These are phyloP conservation scores for Fulica atra DNA, from an alignment of 2,113 vertebrate genomes.

Conservation along the genomic window DNA sequence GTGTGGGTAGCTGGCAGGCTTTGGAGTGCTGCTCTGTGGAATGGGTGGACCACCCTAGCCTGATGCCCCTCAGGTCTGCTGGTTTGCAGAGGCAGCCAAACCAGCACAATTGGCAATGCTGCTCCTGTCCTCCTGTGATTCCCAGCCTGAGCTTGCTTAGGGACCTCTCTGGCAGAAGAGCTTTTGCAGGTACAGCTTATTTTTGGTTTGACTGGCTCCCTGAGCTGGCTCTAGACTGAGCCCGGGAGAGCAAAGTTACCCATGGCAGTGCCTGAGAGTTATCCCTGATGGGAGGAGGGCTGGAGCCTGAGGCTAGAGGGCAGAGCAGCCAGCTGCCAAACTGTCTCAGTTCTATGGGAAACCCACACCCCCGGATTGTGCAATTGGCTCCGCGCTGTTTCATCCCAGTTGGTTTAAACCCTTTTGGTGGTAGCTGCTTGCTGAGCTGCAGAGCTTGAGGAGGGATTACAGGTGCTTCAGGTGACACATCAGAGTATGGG, in stretches of 20 bases:
- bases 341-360: background rate
- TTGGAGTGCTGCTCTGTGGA: background rate
- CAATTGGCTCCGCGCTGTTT: fast-evolving
- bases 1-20: background rate
- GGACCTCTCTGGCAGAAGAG: background rate
- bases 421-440: background rate
- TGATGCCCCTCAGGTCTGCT: background rate
- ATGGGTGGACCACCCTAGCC: background rate
- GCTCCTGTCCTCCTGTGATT: background rate
- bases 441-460: background rate
- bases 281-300: background rate
- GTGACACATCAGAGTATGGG: background rate
- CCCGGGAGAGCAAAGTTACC: background rate
- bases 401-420: background rate
- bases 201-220: background rate
- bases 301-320: background rate
- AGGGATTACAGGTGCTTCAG: background rate
- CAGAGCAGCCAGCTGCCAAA: background rate
- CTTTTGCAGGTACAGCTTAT: background rate
- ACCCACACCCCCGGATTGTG: background rate
- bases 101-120: background rate
- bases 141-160: background rate
- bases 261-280: fast-evolving
- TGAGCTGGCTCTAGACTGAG: background rate
- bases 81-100: background rate